These are phyloP conservation scores for Elephas maximus DNA, from an alignment of 2,113 vertebrate species.

Conservation along the genomic window DNA sequence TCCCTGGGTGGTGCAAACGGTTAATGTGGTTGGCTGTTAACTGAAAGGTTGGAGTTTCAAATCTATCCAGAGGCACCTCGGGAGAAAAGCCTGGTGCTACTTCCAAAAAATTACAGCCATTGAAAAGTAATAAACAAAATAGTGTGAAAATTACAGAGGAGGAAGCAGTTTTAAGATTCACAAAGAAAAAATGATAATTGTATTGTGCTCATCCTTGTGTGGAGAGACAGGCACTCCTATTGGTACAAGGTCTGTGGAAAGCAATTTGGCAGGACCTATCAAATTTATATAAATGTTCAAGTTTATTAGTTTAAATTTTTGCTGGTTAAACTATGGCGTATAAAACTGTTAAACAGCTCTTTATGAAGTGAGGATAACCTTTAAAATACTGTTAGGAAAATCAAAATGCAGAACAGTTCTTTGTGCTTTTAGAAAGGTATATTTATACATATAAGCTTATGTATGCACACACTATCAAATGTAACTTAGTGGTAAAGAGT, in stretches of 20 bases:
- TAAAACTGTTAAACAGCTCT: not conserved
- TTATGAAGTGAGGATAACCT: not conserved
- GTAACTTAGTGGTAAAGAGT: not conserved
- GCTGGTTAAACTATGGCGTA: not conserved
- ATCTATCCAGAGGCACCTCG: not conserved
- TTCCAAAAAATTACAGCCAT: not conserved
- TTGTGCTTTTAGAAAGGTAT: not conserved
- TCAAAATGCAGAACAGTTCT: not conserved
- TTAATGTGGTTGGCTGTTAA: not conserved
- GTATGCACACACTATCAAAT: not conserved
- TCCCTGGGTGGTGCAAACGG: not conserved
- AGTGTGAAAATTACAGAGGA: not conserved
- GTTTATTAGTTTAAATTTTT: not conserved
- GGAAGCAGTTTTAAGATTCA: not conserved
- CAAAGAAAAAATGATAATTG: not conserved
- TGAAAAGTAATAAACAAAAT: not conserved
- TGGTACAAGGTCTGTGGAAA: not conserved
- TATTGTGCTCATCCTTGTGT: not conserved
- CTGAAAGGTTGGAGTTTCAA: not conserved
- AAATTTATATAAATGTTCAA: not conserved
- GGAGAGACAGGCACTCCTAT: not conserved
- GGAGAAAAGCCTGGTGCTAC: not conserved
- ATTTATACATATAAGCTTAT: not conserved
- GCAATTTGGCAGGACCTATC: not conserved
- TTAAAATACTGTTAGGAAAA: not conserved